Conservation (phyloP, 2,888 invertebrate species). For the Cheiracanthium punctorium region DNA sequence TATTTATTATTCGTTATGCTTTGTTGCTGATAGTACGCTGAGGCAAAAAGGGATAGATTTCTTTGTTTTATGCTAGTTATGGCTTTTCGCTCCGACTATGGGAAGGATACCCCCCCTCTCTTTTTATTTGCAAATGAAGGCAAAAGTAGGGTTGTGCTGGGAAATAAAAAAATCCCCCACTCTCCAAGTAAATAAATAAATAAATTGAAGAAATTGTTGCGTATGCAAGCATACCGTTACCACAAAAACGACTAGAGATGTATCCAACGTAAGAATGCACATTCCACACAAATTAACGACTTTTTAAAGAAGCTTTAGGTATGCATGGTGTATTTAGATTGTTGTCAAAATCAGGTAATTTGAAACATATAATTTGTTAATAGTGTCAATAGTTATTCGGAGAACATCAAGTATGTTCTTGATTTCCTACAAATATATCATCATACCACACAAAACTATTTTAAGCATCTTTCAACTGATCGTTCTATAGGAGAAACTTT, state of each 20-base stretch:
- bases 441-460: too few species aligned
- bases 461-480: too few species aligned
- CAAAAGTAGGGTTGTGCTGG: neutral
- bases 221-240: neutral
- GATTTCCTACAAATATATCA: too few species aligned
- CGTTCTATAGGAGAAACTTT: too few species aligned
- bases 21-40: constrained; percentile 30
- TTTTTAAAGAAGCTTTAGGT: neutral
- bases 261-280: neutral
- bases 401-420: too few species aligned
- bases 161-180: neutral
- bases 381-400: too few species aligned
- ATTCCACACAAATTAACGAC: neutral
- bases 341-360: too few species aligned
- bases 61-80: constrained; percentile 13
- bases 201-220: neutral
- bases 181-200: too few species aligned
- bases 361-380: too few species aligned
- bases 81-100: neutral
- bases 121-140: constrained; percentile 3
- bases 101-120: neutral
- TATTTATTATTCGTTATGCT: constrained; percentile 17
- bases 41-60: constrained; percentile 17
- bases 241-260: neutral
- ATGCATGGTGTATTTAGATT: too few species aligned